These are phyloP conservation scores for Phyllotreta striolata DNA, from an alignment of 2,888 invertebrate genomes.

Conservation along the genomic window DNA sequence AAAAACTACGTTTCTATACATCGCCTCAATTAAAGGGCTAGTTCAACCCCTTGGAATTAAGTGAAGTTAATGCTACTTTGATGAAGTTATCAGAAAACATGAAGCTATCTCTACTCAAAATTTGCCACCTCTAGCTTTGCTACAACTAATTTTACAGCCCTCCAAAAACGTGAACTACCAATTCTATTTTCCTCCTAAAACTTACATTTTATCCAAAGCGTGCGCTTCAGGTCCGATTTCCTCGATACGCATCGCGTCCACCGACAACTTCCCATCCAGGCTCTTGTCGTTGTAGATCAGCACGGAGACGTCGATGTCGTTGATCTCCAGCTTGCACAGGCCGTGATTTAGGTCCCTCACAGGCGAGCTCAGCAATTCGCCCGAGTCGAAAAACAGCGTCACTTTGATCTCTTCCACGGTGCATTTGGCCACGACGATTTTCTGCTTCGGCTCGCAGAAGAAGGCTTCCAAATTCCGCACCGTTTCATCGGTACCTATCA, in stretches of 20 bases:
- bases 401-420: conserved; percentile 75
- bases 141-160: not conserved
- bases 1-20: no score
- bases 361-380: conserved; percentile 78
- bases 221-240: conserved; percentile 76
- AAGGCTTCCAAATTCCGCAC: conserved; percentile 78
- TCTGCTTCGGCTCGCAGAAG: conserved; percentile 72
- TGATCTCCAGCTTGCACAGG: conserved; percentile 73
- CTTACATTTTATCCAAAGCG: conserved; percentile 68
- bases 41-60: no score
- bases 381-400: conserved; percentile 76
- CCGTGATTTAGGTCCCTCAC: conserved; percentile 77
- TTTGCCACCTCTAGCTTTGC: not conserved
- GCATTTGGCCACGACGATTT: conserved; percentile 68
- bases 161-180: not conserved
- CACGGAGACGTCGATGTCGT: conserved; percentile 70
- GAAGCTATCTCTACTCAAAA: no score
- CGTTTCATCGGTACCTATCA: conserved; percentile 50
- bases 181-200: not conserved
- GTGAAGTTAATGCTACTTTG: no score
- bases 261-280: conserved; percentile 72
- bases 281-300: conserved; percentile 75
- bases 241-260: conserved; percentile 74
- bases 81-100: no score
- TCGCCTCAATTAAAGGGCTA: no score